A percentile compares a stretch with the other conserved stretches of the same genome.
Evolutionary conservation across 2,113 vertebrate genomes (phyloP).

Genomic region (Phodopus roborovskii): DNA sequence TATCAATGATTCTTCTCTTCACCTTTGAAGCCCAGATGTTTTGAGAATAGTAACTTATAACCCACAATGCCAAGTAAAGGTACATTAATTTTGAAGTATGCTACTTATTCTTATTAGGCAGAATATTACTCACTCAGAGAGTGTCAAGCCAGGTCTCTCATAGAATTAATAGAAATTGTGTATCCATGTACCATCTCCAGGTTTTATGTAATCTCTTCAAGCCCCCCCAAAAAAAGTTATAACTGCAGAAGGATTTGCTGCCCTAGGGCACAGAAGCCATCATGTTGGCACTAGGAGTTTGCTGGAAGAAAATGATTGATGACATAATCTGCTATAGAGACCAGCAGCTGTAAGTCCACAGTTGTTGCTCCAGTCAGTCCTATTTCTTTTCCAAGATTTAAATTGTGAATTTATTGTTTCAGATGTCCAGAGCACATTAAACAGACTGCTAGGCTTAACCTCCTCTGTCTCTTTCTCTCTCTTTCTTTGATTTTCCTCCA

Average conservation of each 20-base stretch:
- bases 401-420: background rate
- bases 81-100: background rate
- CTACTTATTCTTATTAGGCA: background rate
- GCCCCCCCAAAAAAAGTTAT: background rate
- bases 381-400: background rate
- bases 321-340: background rate
- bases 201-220: background rate
- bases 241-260: rapidly evolving
- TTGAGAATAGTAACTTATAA: background rate
- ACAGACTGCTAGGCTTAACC: rapidly evolving
- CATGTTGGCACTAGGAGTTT: background rate
- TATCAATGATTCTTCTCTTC: background rate
- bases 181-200: background rate
- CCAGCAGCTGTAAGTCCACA: background rate
- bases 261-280: background rate
- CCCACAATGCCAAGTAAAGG: background rate
- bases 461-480: background rate
- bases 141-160: background rate
- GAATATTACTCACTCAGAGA: background rate
- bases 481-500: too few relatives aligned
- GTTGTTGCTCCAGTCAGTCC: too few relatives aligned
- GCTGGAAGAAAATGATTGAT: background rate
- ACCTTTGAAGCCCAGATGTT: background rate
- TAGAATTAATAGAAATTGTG: background rate
- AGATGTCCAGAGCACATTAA: background rate